Evolutionary conservation across 2,888 invertebrate genomes (phyloP).

Genomic region (Drosophila atripex): DNA sequence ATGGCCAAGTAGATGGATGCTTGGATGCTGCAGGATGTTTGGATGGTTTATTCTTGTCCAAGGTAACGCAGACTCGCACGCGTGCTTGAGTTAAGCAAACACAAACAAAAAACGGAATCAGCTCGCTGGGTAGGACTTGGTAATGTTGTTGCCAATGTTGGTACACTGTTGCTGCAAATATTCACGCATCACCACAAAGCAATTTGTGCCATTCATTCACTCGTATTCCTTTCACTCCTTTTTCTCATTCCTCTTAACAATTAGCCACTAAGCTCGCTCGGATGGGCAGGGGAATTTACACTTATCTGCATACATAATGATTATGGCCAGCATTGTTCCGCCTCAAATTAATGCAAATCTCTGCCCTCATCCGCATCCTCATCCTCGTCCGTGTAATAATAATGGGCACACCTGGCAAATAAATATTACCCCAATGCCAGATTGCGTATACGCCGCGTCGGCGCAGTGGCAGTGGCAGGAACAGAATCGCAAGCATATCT

Average conservation of each 20-base stretch:
- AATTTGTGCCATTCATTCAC: conserved; percentile 34
- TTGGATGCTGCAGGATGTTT: conserved; percentile 31
- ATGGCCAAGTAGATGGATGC: conserved; percentile 35
- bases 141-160: conserved; percentile 48
- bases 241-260: conserved; percentile 40
- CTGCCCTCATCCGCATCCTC: conserved; percentile 40
- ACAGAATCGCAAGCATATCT: conserved; percentile 28
- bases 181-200: conserved; percentile 43
- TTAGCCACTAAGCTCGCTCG: conserved; percentile 52
- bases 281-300: conserved; percentile 33
- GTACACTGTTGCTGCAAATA: conserved; percentile 12
- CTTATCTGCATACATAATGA: conserved; percentile 50
- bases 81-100: conserved; percentile 30
- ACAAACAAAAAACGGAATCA: conserved; percentile 29
- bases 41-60: conserved; percentile 44
- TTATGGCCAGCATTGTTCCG: conserved; percentile 47
- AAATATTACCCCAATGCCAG: conserved; percentile 43
- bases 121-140: conserved; percentile 18
- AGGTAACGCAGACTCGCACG: conserved; percentile 40
- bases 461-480: conserved; percentile 10
- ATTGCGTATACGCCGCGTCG: conserved; percentile 65
- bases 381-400: conserved; percentile 37
- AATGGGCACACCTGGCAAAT: conserved; percentile 10
- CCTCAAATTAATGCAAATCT: conserved; percentile 36
- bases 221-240: not conserved